phyloP scores from a whole-genome alignment of 2,797 vertebrate species.

The Muraenolepis orangiensis region DNA sequence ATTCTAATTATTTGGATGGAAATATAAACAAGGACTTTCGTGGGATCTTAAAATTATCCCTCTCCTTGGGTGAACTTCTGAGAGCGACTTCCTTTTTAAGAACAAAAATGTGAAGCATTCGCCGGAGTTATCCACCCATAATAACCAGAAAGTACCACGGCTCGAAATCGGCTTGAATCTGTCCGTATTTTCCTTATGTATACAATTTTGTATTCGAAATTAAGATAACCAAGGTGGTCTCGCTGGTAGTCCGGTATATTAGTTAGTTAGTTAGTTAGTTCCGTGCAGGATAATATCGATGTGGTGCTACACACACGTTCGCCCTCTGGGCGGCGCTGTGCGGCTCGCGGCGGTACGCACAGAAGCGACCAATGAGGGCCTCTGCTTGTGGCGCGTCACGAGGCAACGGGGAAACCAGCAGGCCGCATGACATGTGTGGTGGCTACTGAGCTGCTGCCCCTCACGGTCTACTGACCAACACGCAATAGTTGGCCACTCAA shows the following conservation, averaged over 20 bases:
- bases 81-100: background rate
- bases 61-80: background rate
- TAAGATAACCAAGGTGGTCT: background rate
- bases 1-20: background rate
- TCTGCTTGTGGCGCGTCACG: background rate
- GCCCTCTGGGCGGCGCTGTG: background rate
- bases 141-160: background rate
- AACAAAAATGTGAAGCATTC: background rate
- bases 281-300: background rate
- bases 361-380: constrained; percentile 3
- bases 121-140: background rate
- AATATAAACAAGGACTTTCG: background rate
- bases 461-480: constrained; percentile 1
- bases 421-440: constrained; percentile 55
- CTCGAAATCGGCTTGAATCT: background rate
- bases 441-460: background rate
- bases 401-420: constrained; percentile 31
- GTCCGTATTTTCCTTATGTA: background rate
- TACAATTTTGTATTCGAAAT: background rate
- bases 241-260: background rate
- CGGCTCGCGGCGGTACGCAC: background rate
- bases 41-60: background rate
- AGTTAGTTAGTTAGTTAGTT: background rate
- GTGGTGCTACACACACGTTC: background rate
- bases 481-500: background rate